phyloP scores from a whole-genome alignment of 2,888 invertebrate species.

The Spilarctia lutea region DNA sequence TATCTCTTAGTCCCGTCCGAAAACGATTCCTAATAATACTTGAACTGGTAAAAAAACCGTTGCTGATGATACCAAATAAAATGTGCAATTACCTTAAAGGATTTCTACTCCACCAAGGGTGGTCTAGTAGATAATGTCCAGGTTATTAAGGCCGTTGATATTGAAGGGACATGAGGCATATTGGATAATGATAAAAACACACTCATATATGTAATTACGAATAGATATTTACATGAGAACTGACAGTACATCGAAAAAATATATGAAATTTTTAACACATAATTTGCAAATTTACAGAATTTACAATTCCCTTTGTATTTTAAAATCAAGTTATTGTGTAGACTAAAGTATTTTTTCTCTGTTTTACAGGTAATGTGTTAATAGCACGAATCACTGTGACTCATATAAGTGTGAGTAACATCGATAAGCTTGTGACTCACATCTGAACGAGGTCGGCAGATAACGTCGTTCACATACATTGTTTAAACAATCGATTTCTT shows the following conservation, averaged over 20 bases:
- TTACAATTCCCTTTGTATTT: not conserved
- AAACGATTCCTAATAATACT: too few relatives aligned
- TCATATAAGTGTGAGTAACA: conserved; percentile 34
- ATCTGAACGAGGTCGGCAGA: conserved; percentile 41
- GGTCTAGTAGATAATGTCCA: too few relatives aligned
- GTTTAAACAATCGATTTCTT: conserved; percentile 44
- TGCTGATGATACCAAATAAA: too few relatives aligned
- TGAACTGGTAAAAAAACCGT: too few relatives aligned
- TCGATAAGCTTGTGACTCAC: conserved; percentile 49
- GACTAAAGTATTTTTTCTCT: conserved; percentile 2
- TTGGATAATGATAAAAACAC: not conserved
- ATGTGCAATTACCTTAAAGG: too few relatives aligned
- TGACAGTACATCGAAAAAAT: too few relatives aligned
- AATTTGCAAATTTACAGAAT: not conserved
- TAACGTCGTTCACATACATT: conserved; percentile 36
- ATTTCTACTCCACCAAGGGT: too few relatives aligned
- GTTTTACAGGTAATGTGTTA: conserved; percentile 35
- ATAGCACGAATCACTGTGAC: conserved; percentile 36
- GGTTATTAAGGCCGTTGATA: too few relatives aligned
- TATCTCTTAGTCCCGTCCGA: too few relatives aligned
- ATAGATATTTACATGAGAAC: too few relatives aligned
- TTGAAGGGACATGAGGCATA: too few relatives aligned
- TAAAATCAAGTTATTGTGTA: not conserved
- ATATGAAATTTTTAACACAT: too few relatives aligned
- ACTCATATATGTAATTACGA: not conserved